Percentiles rank a stretch among this genome's conserved stretches.
Evolutionary conservation across 1,140 invertebrate genomes (phyloP).

Genomic region (Halictus rubicundus): DNA sequence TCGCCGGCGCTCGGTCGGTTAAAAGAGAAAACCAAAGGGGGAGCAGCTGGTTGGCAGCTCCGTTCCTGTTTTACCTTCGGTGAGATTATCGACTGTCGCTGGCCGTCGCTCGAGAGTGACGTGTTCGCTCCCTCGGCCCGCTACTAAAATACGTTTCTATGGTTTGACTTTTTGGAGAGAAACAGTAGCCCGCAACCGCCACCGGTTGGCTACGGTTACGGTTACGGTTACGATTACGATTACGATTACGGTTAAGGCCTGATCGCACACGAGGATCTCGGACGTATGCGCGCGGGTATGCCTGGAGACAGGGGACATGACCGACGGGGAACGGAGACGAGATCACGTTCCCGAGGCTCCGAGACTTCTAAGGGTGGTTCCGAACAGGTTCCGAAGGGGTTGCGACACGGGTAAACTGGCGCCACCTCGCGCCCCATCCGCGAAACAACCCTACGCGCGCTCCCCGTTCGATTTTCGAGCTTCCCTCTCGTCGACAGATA

Average conservation of each 20-base stretch:
- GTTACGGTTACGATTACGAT: too few species aligned
- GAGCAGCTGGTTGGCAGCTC: slow-evolving; percentile 52
- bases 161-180: slow-evolving; percentile 64
- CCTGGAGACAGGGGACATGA: neutral
- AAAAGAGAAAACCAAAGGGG: slow-evolving; percentile 57
- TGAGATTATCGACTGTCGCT: slow-evolving; percentile 81
- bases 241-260: neutral
- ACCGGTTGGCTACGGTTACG: neutral
- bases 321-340: slow-evolving; percentile 11
- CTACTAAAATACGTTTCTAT: slow-evolving; percentile 79
- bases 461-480: slow-evolving; percentile 7
- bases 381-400: neutral
- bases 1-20: slow-evolving; percentile 73
- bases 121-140: slow-evolving; percentile 78
- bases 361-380: neutral
- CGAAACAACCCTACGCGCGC: neutral
- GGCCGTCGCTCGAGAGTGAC: slow-evolving; percentile 78
- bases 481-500: slow-evolving; percentile 33
- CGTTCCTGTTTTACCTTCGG: slow-evolving; percentile 80
- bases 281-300: neutral
- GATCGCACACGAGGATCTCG: neutral
- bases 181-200: neutral
- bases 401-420: slow-evolving; percentile 3
- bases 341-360: neutral
- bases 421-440: slow-evolving; percentile 22